Percentiles rank a stretch among this genome's conserved stretches.
phyloP scores from a whole-genome alignment of 2,888 invertebrate species.

The Plebejus argus region DNA sequence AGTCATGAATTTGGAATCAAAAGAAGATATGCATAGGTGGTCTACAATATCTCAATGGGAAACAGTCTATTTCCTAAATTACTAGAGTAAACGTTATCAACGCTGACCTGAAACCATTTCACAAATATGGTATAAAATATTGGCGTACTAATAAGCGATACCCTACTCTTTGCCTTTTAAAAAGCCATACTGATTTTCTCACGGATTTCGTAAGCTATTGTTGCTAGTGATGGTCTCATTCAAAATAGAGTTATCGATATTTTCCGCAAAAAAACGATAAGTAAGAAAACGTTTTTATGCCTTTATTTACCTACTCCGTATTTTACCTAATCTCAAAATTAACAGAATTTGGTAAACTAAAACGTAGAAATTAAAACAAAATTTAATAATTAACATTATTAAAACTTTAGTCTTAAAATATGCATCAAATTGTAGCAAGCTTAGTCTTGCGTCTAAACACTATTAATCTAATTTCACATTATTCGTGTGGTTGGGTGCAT shows the following conservation, averaged over 20 bases:
- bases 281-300: too few species aligned
- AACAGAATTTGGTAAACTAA: too few species aligned
- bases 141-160: constrained; percentile 55
- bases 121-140: constrained; percentile 49
- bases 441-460: neutral
- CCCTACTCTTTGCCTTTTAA: constrained; percentile 60
- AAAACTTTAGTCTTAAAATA: neutral
- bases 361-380: too few species aligned
- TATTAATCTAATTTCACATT: constrained; percentile 11
- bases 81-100: constrained; percentile 3
- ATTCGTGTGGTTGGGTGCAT: neutral
- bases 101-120: constrained; percentile 42
- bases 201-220: constrained; percentile 61
- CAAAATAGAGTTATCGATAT: constrained; percentile 54
- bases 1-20: neutral
- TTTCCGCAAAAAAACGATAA: neutral
- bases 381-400: too few species aligned
- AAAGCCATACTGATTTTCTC: constrained; percentile 69
- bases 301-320: too few species aligned
- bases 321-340: too few species aligned
- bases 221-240: constrained; percentile 54
- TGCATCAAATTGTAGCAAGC: neutral
- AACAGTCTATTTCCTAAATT: neutral
- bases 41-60: neutral
- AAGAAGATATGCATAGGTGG: neutral